Evolutionary conservation across 37 sponge, comb jelly and placozoan genomes (phyloP), one percentile per base, ranked within the genome.

Genomic region (Spongilla lacustris): DNA sequence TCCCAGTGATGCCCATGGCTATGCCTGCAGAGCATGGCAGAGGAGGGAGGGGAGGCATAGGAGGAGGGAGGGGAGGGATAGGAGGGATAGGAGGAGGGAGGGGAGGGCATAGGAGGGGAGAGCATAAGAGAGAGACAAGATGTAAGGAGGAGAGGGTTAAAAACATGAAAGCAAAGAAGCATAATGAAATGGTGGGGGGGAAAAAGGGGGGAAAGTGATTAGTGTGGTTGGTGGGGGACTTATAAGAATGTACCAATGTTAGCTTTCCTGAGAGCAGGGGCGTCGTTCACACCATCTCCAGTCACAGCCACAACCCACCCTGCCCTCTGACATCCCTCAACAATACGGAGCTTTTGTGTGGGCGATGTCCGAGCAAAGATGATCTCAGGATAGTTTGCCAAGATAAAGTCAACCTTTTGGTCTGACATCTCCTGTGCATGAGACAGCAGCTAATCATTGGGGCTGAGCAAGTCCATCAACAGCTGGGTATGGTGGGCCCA

Each of bases 271-370:
- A 98, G 91, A 22, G 99, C 99, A 67, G 99, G 99, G 6, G 99
- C 98, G 83, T 98, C 99, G 82, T 98, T 98, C 35, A 98, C 99
- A 25, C 99, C 99, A 83, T 98, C 99, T 66, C 99, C 99, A 22
- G 99, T 98, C 27, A 98, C 99, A 38, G 99, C 99, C 34, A 98
- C 99, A 33, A 98, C 93, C 93, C 84, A 89, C 27, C 96, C 97
- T 5, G 91, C 92, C 32, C 99, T 79, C 86, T 86, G 94, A 81
- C 96, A 98, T 10, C 96, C 99, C 82, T 98, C 99, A 31, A 98
- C 99, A 50, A 98, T 98, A 17, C 98, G 89, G 26, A 98, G 89
- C 85, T 98, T 98, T 86, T 98, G 99, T 26, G 98, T 97, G 34
- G 99, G 99, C n/a, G 97, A 97, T 2, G 99, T 98, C 11, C 99